Evolutionary conservation across 2,113 vertebrate species (phyloP).

Genomic region (Cheirogaleus medius): DNA sequence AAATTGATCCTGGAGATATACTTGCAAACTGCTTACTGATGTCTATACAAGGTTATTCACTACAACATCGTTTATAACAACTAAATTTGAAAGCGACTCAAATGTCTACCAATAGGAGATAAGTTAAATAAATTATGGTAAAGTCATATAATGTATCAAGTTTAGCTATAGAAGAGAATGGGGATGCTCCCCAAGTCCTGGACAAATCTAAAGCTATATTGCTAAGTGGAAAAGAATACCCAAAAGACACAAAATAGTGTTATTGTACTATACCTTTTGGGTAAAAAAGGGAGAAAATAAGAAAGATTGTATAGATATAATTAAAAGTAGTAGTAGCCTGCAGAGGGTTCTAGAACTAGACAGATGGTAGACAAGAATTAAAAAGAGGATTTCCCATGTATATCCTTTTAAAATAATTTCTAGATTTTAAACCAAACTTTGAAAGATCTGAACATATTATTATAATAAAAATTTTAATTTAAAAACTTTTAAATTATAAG

Average conservation of each 20-base stretch:
- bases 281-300: neutral
- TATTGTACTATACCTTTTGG: neutral
- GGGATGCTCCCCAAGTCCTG: neutral
- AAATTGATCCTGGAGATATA: neutral
- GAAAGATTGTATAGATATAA: neutral
- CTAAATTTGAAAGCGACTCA: constrained; percentile 6
- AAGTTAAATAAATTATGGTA: neutral
- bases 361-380: neutral
- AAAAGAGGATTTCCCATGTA: neutral
- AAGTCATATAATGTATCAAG: neutral
- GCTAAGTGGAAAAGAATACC: neutral
- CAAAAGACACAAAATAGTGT: neutral
- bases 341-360: neutral
- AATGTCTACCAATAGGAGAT: neutral
- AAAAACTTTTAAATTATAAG: neutral
- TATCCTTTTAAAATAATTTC: neutral
- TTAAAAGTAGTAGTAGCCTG: neutral
- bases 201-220: neutral
- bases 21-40: neutral
- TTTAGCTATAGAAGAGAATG: neutral
- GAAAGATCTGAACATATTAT: neutral
- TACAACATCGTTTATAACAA: neutral
- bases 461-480: neutral
- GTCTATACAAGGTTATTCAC: neutral
- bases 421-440: neutral